Percentiles rank a stretch among this genome's conserved stretches.
Evolutionary conservation across 2,797 vertebrate genomes (phyloP).

Genomic region (Crocidura indochinensis): DNA sequence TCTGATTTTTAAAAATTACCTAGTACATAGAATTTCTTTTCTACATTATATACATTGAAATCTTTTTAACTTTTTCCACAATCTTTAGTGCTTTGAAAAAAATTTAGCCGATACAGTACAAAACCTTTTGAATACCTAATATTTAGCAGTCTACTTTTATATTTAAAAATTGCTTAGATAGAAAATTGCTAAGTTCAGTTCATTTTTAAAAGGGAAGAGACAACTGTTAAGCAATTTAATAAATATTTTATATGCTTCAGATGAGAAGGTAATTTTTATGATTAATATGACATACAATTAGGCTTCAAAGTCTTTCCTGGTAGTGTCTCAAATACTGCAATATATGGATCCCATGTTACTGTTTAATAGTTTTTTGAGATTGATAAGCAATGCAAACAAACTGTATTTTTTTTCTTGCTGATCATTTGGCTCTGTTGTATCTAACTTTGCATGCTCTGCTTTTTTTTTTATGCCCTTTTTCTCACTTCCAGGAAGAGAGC

Average conservation of each 20-base stretch:
- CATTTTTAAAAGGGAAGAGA: slow-evolving; percentile 62
- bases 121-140: slow-evolving; percentile 69
- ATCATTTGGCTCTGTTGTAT: slow-evolving; percentile 93
- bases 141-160: slow-evolving; percentile 67
- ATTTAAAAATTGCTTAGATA: slow-evolving; percentile 69
- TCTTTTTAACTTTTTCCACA: slow-evolving; percentile 39
- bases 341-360: slow-evolving; percentile 77
- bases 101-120: slow-evolving; percentile 28
- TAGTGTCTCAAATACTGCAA: slow-evolving; percentile 71
- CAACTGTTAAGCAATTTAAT: slow-evolving; percentile 79
- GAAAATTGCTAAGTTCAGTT: slow-evolving; percentile 77
- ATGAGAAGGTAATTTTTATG: slow-evolving; percentile 58
- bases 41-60: slow-evolving; percentile 57
- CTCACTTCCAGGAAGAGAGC: slow-evolving; percentile 97
- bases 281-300: slow-evolving; percentile 62
- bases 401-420: slow-evolving; percentile 89
- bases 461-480: slow-evolving; percentile 94
- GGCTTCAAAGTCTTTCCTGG: slow-evolving; percentile 66
- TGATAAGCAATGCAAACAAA: slow-evolving; percentile 87
- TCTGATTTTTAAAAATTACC: slow-evolving; percentile 50
- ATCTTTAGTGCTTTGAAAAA: slow-evolving; percentile 69
- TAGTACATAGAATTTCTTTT: slow-evolving; percentile 44
- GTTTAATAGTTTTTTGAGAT: slow-evolving; percentile 85
- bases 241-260: slow-evolving; percentile 68
- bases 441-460: slow-evolving; percentile 97